These are phyloP conservation scores for Drosophila pseudotalamancana DNA, from an alignment of 2,888 invertebrate species.

Conservation along the genomic window DNA sequence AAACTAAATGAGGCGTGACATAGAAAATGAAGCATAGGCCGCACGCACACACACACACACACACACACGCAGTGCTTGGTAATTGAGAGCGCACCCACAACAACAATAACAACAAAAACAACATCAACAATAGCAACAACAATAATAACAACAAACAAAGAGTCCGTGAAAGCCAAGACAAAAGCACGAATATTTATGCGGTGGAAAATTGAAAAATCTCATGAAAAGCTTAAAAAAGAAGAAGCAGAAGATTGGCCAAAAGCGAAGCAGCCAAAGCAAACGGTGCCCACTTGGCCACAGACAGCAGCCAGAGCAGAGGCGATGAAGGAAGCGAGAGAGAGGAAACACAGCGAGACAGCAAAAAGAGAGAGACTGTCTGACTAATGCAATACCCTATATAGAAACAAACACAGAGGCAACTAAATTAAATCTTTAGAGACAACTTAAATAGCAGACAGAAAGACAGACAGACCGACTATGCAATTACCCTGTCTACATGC, in stretches of 20 bases:
- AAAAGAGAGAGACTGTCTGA: no score
- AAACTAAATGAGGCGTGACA: slow-evolving; percentile 78
- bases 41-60: slow-evolving; percentile 29
- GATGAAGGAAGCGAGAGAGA: neutral
- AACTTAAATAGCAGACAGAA: neutral
- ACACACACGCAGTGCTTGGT: slow-evolving; percentile 35
- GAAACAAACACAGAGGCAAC: neutral
- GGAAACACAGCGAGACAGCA: neutral
- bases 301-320: neutral
- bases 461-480: neutral
- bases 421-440: neutral
- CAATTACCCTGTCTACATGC: neutral
- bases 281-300: slow-evolving; percentile 3
- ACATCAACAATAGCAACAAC: slow-evolving; percentile 11
- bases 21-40: slow-evolving; percentile 53
- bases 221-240: slow-evolving; percentile 18
- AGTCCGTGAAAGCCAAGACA: slow-evolving; percentile 28
- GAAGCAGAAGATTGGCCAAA: slow-evolving; percentile 15
- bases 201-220: slow-evolving; percentile 53
- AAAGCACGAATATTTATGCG: slow-evolving; percentile 39
- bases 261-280: slow-evolving; percentile 33
- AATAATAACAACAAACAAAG: slow-evolving; percentile 24
- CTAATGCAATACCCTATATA: no score
- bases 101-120: slow-evolving; percentile 22
- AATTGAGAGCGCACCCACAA: slow-evolving; percentile 57